These are phyloP conservation scores for Hedya salicella DNA, from an alignment of 2,888 invertebrate genomes.

Conservation along the genomic window DNA sequence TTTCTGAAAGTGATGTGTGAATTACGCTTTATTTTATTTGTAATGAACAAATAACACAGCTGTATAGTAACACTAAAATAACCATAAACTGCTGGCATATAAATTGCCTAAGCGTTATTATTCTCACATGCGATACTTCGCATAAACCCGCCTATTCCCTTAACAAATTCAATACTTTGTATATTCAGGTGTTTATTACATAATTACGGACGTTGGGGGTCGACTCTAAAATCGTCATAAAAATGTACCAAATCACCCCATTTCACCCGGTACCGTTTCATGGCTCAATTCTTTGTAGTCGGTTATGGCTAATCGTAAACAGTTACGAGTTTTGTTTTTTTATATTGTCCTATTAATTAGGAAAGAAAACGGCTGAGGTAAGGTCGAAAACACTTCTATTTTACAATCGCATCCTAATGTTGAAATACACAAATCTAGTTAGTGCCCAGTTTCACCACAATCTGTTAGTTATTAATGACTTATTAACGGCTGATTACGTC, in stretches of 20 bases:
- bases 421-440: too few relatives aligned
- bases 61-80: not conserved
- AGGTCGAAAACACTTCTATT: not conserved
- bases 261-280: constrained; percentile 21
- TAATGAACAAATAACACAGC: not conserved
- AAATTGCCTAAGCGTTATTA: constrained; percentile 7
- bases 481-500: too few relatives aligned
- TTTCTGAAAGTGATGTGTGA: not conserved
- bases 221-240: constrained; percentile 31
- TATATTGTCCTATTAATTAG: constrained; percentile 27
- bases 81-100: not conserved
- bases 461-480: too few relatives aligned
- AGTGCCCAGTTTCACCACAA: too few relatives aligned
- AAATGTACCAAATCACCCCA: constrained; percentile 30
- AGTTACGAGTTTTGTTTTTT: constrained; percentile 26
- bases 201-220: constrained; percentile 29
- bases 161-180: constrained; percentile 38
- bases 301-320: constrained; percentile 17
- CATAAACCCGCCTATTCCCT: not conserved
- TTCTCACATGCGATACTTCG: not conserved
- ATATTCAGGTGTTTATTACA: constrained; percentile 37
- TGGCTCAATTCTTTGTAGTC: constrained; percentile 15
- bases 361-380: not conserved
- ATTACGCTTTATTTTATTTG: not conserved
- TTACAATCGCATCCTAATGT: too few relatives aligned